Percentiles rank a stretch among this genome's conserved stretches.
These are phyloP conservation scores for Eurypyga helias DNA, from an alignment of 2,113 vertebrate genomes.

Conservation along the genomic window DNA sequence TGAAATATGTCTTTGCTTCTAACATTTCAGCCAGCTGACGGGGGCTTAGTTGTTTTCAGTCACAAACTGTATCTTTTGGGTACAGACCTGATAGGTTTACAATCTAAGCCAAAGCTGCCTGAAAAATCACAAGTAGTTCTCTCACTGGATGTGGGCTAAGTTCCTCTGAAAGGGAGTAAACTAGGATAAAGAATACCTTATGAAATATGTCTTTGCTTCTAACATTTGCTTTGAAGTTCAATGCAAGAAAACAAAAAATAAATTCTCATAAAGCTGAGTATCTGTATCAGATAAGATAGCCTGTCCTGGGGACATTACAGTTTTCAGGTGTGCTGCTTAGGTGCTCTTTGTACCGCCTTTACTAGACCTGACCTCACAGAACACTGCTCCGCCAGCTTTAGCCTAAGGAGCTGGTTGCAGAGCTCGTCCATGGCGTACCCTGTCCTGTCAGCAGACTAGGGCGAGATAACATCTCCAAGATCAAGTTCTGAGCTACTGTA, in stretches of 20 bases:
- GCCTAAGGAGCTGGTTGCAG: neutral
- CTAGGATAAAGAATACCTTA: neutral
- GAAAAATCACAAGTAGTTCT: neutral
- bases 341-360: neutral
- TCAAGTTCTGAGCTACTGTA: neutral
- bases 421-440: neutral
- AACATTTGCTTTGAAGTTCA: neutral
- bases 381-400: neutral
- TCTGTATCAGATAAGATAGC: neutral
- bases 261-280: neutral
- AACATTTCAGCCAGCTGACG: neutral
- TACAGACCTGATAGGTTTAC: neutral
- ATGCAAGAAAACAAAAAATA: neutral
- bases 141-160: neutral
- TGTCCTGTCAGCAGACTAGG: neutral
- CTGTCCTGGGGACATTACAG: neutral
- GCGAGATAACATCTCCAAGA: neutral
- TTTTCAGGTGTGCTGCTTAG: neutral
- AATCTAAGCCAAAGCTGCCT: neutral
- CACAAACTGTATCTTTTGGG: neutral
- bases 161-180: neutral
- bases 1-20: neutral
- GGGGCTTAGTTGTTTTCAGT: neutral
- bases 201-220: neutral
- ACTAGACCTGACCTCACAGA: neutral